These are phyloP conservation scores for Myotis davidii DNA, from an alignment of 2,113 vertebrate species.

Conservation along the genomic window DNA sequence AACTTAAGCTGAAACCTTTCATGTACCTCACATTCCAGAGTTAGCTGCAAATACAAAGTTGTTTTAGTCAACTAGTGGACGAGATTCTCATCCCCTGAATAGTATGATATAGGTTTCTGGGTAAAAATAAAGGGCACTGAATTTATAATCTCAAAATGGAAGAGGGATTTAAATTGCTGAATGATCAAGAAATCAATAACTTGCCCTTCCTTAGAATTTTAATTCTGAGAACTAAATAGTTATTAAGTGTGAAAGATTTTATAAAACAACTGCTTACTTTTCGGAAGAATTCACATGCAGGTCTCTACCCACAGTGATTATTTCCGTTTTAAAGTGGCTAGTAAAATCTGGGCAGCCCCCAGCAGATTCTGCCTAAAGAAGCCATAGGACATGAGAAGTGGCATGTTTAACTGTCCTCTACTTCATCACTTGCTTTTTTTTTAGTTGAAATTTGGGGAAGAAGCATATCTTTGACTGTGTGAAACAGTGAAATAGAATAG, in stretches of 20 bases:
- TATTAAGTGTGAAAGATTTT: background rate
- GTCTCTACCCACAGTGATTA: background rate
- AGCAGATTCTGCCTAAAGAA: background rate
- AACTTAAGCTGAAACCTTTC: background rate
- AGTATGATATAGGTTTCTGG: background rate
- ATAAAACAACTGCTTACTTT: background rate
- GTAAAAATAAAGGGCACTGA: background rate
- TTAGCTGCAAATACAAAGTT: background rate
- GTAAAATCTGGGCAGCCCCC: background rate
- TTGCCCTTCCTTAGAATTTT: slow-evolving; percentile 38
- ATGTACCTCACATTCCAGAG: background rate
- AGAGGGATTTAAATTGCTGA: slow-evolving; percentile 27
- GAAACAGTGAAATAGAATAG: background rate
- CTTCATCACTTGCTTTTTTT: background rate
- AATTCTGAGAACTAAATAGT: background rate
- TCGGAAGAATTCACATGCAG: background rate
- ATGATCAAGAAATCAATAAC: background rate
- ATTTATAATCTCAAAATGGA: background rate
- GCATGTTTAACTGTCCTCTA: background rate
- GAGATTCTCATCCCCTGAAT: background rate
- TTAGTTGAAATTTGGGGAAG: background rate
- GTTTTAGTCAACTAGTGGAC: background rate
- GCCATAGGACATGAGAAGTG: background rate
- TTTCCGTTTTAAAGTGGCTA: background rate
- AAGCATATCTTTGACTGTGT: background rate